Percentiles rank a stretch among this genome's conserved stretches.
These are phyloP conservation scores for Tanypteryx hageni DNA, from an alignment of 2,888 invertebrate species.

Conservation along the genomic window DNA sequence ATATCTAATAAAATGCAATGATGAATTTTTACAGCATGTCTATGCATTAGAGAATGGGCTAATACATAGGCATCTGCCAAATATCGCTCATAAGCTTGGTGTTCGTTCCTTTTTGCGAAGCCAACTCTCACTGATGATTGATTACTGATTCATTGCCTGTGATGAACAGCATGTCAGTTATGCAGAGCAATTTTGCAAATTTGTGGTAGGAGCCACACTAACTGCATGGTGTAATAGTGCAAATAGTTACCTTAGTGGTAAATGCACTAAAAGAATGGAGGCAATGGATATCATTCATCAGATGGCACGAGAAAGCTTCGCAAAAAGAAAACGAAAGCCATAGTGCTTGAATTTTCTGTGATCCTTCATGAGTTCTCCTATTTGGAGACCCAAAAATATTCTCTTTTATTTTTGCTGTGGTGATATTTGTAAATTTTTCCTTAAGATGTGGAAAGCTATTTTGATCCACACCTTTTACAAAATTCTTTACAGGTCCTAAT, in stretches of 20 bases:
- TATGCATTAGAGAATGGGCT: not conserved
- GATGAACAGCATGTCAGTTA: not conserved
- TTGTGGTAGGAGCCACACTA: not conserved
- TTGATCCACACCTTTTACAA: no score
- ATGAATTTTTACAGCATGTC: no score
- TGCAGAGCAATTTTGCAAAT: not conserved
- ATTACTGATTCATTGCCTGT: not conserved
- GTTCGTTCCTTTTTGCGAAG: no score
- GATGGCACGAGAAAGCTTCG: not conserved
- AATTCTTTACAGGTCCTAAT: no score
- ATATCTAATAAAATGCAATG: no score
- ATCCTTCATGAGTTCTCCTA: no score
- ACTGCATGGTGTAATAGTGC: not conserved
- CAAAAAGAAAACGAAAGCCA: not conserved
- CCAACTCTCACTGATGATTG: not conserved
- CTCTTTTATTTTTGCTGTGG: no score
- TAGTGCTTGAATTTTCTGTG: no score
- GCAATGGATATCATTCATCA: slow-evolving; percentile 12
- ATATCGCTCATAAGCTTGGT: not conserved
- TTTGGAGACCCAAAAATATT: no score
- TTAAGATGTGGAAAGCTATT: no score
- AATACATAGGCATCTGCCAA: not conserved
- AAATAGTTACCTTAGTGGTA: not conserved
- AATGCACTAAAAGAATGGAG: not conserved
- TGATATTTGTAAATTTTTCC: no score